Evolutionary conservation across 2,888 invertebrate species (phyloP).

Genomic region (Esperia sulphurella): DNA sequence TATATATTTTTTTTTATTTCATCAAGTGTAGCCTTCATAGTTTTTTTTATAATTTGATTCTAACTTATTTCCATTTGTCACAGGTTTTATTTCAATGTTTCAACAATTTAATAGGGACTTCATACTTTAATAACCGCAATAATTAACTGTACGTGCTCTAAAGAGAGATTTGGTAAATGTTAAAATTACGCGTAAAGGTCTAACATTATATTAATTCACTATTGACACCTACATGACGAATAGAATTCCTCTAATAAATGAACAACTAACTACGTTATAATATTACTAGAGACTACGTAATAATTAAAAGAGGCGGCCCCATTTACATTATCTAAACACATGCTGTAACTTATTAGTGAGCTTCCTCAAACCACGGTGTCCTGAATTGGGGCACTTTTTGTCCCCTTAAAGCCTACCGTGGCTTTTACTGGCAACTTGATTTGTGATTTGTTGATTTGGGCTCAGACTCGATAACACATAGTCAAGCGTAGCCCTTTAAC

Average conservation of each 20-base stretch:
- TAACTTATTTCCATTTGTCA: no score
- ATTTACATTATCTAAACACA: constrained; percentile 40
- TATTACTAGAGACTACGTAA: constrained; percentile 45
- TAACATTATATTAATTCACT: constrained; percentile 53
- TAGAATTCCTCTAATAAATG: constrained; percentile 62
- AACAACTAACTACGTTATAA: constrained; percentile 52
- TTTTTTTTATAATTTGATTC: no score
- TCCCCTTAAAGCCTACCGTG: no score
- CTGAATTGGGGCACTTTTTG: no score
- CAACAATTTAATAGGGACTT: constrained; percentile 8
- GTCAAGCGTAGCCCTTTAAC: no score
- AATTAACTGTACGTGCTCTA: constrained; percentile 33
- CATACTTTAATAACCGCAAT: constrained; percentile 15
- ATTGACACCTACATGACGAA: constrained; percentile 56
- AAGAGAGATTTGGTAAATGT: constrained; percentile 69
- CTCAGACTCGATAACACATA: no score
- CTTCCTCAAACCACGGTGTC: no score
- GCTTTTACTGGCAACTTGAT: no score
- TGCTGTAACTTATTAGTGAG: not conserved
- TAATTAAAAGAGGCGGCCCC: constrained; percentile 71
- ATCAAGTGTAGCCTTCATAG: no score
- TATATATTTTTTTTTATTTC: no score
- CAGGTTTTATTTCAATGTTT: not conserved
- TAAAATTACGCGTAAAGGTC: constrained; percentile 49
- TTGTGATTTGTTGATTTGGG: no score